These are phyloP conservation scores for Ceyx cyanopectus DNA, from an alignment of 2,113 vertebrate genomes.

Conservation along the genomic window DNA sequence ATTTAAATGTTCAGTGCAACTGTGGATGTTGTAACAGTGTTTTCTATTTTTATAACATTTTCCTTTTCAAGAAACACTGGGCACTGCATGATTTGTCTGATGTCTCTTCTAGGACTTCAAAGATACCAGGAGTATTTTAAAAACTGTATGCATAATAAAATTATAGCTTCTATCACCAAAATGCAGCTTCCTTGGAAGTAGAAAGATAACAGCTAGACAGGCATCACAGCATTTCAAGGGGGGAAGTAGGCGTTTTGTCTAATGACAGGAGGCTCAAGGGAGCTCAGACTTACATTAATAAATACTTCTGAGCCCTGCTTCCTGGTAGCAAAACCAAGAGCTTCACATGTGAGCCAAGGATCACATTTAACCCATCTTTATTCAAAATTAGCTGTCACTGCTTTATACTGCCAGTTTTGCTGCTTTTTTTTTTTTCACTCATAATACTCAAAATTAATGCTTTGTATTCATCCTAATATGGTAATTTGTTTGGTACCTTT, in stretches of 20 bases:
- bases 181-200: not conserved
- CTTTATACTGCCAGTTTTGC: not conserved
- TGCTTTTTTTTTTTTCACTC: not conserved
- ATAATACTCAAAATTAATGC: not conserved
- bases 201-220: not conserved
- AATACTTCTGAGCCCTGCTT: not conserved
- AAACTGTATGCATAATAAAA: not conserved
- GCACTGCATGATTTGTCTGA: not conserved
- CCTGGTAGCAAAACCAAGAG: not conserved
- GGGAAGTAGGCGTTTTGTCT: not conserved
- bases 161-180: not conserved
- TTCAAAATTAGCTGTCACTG: not conserved
- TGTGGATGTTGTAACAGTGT: rapidly evolving
- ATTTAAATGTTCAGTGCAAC: not conserved
- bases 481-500: not conserved
- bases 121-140: not conserved
- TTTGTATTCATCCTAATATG: not conserved
- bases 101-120: not conserved
- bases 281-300: not conserved
- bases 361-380: not conserved
- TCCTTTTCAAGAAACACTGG: not conserved
- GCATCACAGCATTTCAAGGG: not conserved
- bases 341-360: not conserved
- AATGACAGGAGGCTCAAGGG: not conserved
- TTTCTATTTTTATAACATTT: not conserved